Base-by-base conservation (phyloP, 37 sponge, comb jelly and placozoan genomes). In the Bolinopsis microptera region DNA sequence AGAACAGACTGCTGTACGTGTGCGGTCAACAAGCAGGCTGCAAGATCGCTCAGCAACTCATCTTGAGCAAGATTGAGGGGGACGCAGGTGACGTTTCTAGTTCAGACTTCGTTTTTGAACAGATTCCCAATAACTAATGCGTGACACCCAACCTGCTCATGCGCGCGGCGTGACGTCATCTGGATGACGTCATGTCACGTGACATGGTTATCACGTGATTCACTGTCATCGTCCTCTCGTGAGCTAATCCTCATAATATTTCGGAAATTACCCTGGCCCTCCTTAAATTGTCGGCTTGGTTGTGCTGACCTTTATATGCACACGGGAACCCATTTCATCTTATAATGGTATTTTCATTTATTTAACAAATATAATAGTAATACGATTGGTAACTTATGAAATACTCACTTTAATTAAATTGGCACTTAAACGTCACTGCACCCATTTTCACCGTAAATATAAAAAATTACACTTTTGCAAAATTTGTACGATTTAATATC, bases 1-100 rank as follows among this genome's bases (percentile, higher is more conserved):
- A 80, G 82, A 80, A 80, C 82, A 33, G 82, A 1, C 82, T 80
- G 82, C 37, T 80, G 38, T 80, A 80, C 82, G 82, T 80, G 82
- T 32, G 38, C 35, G 82, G 82, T 8, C 82, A 80, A 36, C 31
- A 24, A 9, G 38, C 38, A 8, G 82, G 82, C 23, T 80, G 82
- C 82, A 80, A 80, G 82, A 36, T 80, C 36, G 82, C 82, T 21
- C 82, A 80, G 82, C 82, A 80, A 22, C 35, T 80, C 38, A 35
- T 80, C 82, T 3, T 80, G 38, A 18, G 23, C 38, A 80, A 80
- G 82, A 80, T 80, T 2, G 82, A 80, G 38, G 82, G 82, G 23
- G 82, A 80, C 23, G 38, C 35, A 33, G 82, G 82, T 33, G 82
- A 80, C 23, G 82, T 80, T 2, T 30, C 32, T 36, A 33, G 82